Conservation (phyloP, 2,113 vertebrate genomes). For the Nycticorax nycticorax region DNA sequence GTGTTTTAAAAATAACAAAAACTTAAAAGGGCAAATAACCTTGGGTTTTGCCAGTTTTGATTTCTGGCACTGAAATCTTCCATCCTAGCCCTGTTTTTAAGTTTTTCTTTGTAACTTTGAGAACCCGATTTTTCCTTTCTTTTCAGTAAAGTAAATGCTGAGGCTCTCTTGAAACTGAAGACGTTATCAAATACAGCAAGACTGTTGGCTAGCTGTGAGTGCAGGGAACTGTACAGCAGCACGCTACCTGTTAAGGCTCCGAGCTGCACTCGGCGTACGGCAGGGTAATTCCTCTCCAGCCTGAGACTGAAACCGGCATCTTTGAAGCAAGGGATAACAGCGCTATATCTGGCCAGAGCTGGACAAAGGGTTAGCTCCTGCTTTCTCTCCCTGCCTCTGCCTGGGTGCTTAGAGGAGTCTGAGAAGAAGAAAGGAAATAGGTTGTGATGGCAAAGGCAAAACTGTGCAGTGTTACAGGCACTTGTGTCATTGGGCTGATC, state of each 20-base stretch:
- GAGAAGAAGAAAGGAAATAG: neutral
- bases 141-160: neutral
- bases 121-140: neutral
- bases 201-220: neutral
- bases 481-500: neutral
- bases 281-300: neutral
- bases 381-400: neutral
- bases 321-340: neutral
- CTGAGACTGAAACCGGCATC: neutral
- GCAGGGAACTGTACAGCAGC: neutral
- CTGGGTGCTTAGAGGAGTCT: neutral
- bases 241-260: neutral
- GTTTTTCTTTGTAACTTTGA: neutral
- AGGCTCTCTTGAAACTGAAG: neutral
- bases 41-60: neutral
- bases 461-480: neutral
- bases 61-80: neutral
- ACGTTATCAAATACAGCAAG: fast-evolving
- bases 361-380: neutral
- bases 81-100: neutral
- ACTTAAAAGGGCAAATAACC: no score
- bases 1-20: neutral
- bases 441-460: neutral
- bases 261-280: fast-evolving
- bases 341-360: neutral